These are phyloP conservation scores for Clunio marinus DNA, from an alignment of 2,888 invertebrate genomes.

Conservation along the genomic window DNA sequence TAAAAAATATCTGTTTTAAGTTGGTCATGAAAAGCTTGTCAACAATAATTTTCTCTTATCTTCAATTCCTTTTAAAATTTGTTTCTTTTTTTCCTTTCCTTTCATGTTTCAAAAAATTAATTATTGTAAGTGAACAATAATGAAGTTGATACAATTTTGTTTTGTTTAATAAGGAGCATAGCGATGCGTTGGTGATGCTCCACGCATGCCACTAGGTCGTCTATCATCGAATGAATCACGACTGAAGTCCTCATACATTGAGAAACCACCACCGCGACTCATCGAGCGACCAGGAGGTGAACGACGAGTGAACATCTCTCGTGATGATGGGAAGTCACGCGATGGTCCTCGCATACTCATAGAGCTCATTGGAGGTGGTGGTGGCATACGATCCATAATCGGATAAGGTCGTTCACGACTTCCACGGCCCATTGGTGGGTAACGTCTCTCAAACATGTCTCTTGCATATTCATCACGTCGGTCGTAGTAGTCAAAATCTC, in stretches of 20 bases:
- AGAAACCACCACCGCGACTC: slow-evolving; percentile 51
- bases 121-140: neutral
- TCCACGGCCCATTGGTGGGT: slow-evolving; percentile 51
- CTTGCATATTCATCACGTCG: slow-evolving; percentile 73
- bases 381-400: slow-evolving; percentile 75
- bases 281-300: slow-evolving; percentile 61
- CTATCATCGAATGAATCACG: slow-evolving; percentile 84
- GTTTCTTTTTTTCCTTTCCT: neutral
- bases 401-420: slow-evolving; percentile 62
- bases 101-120: neutral
- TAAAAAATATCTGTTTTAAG: too few species aligned
- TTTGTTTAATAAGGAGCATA: slow-evolving; percentile 66
- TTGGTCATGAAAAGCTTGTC: too few species aligned
- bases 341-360: slow-evolving; percentile 65
- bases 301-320: slow-evolving; percentile 78
- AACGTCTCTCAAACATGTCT: slow-evolving; percentile 76
- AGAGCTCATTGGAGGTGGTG: slow-evolving; percentile 69
- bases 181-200: slow-evolving; percentile 77
- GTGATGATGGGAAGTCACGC: slow-evolving; percentile 52
- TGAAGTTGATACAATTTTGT: too few species aligned
- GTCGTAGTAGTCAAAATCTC: slow-evolving; percentile 77
- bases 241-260: slow-evolving; percentile 82
- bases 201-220: slow-evolving; percentile 60
- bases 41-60: too few species aligned
- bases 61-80: too few species aligned